A percentile compares a stretch with the other conserved stretches of the same genome.
phyloP scores from a whole-genome alignment of 2,797 vertebrate genomes.

The Tapera naevia region DNA sequence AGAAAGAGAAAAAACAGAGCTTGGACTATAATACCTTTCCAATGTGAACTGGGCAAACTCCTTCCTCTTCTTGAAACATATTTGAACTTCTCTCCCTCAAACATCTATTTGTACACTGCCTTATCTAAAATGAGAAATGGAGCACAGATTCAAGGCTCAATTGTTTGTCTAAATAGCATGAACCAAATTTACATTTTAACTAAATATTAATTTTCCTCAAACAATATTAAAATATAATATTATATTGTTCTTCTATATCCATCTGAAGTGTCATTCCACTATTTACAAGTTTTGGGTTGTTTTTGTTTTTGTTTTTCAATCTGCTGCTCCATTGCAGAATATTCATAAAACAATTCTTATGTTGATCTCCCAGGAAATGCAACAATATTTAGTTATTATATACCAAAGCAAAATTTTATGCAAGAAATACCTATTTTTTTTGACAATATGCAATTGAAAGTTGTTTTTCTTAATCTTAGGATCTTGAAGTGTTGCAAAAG shows the following conservation, averaged over 20 bases:
- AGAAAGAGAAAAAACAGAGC: background rate
- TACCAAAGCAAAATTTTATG: background rate
- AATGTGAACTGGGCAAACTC: background rate
- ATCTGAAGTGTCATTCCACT: background rate
- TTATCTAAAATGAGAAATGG: slow-evolving; percentile 61
- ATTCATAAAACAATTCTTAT: background rate
- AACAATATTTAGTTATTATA: background rate
- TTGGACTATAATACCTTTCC: background rate
- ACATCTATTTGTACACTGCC: slow-evolving; percentile 48
- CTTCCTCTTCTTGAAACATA: background rate
- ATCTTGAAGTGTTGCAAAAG: background rate
- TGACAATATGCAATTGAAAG: background rate
- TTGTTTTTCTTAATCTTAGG: background rate
- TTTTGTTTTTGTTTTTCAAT: background rate
- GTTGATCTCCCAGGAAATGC: background rate
- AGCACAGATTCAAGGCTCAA: slow-evolving; percentile 10
- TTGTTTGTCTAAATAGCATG: slow-evolving; percentile 39
- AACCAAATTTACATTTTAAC: slow-evolving; percentile 62
- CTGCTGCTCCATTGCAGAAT: background rate
- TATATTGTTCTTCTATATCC: background rate
- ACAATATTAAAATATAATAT: slow-evolving; percentile 37
- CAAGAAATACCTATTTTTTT: background rate
- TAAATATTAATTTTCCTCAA: slow-evolving; percentile 53
- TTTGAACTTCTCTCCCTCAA: background rate
- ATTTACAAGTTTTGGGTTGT: background rate